A percentile compares a stretch with the other conserved stretches of the same genome.
Conservation (phyloP, 2,797 vertebrate species). For the Botia kubotai region DNA sequence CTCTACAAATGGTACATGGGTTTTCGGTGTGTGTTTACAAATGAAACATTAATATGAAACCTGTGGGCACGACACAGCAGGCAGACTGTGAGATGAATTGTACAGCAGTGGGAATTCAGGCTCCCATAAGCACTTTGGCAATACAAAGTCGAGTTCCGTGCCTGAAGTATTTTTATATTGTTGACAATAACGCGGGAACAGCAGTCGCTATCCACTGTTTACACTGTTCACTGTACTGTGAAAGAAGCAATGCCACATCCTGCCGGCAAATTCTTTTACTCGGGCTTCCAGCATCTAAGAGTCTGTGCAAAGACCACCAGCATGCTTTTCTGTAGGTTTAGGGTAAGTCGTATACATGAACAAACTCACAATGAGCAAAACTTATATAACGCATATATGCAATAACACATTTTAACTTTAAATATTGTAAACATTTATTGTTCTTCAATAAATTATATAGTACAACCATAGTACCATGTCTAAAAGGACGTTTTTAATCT, state of each 20-base stretch:
- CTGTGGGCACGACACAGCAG: slow-evolving; percentile 11
- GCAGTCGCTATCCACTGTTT: slow-evolving; percentile 52
- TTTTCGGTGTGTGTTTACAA: slow-evolving; percentile 19
- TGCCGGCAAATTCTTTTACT: not conserved
- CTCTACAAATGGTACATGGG: not conserved
- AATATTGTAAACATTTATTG: too few species aligned
- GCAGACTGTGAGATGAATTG: slow-evolving; percentile 54
- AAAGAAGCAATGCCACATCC: not conserved
- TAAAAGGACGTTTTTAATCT: too few species aligned
- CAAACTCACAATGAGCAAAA: too few species aligned
- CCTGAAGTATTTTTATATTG: slow-evolving; percentile 54
- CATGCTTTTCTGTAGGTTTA: too few species aligned
- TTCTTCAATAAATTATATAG: too few species aligned
- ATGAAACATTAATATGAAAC: slow-evolving; percentile 32
- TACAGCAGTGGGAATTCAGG: slow-evolving; percentile 38
- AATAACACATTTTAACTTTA: too few species aligned
- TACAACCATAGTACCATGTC: too few species aligned
- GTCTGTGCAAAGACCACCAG: too few species aligned
- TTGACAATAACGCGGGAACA: slow-evolving; percentile 76
- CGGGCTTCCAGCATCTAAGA: not conserved
- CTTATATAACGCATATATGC: too few species aligned
- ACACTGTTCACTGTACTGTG: not conserved
- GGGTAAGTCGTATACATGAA: too few species aligned
- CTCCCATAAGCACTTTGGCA: slow-evolving; percentile 50
- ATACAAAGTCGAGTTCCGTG: slow-evolving; percentile 38